phyloP scores from a whole-genome alignment of 35 echinoderm and acorn worm genomes.

The Apostichopus parvimensis region DNA sequence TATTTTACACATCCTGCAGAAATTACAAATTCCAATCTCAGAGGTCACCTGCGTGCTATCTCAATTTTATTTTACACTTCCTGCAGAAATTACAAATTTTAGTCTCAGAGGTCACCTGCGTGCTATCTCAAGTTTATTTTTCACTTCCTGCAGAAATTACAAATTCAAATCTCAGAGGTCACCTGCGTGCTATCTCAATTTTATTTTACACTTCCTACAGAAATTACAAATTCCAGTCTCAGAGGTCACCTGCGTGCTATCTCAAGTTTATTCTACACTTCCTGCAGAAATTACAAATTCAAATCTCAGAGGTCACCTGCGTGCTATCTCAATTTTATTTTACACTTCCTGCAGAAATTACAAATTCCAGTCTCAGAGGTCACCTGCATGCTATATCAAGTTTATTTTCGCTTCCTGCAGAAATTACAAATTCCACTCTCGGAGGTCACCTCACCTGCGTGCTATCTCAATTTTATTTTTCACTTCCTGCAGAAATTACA shows the following conservation, averaged over 20 bases:
- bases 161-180: conserved; percentile 75
- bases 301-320: conserved; percentile 85
- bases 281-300: conserved; percentile 51
- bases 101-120: conserved; percentile 86
- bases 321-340: conserved; percentile 28
- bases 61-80: not conserved
- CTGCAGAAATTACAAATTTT: conserved; percentile 55
- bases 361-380: conserved; percentile 76
- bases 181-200: conserved; percentile 61
- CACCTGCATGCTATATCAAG: conserved; percentile 43
- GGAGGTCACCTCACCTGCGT: conserved; percentile 68
- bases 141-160: conserved; percentile 38
- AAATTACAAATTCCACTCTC: conserved; percentile 65
- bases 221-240: conserved; percentile 65
- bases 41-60: conserved; percentile 77
- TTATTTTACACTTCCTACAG: conserved; percentile 23
- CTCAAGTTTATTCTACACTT: not conserved
- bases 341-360: conserved; percentile 40
- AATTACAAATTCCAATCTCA: conserved; percentile 71
- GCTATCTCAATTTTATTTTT: not conserved
- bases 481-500: conserved; percentile 46
- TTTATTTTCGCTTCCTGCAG: conserved; percentile 17
- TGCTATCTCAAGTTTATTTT: conserved; percentile 14
- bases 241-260: conserved; percentile 81
- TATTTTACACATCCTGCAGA: conserved; percentile 21